Conservation (phyloP, 2,797 vertebrate species). For the Aselliscus stoliczkanus region DNA sequence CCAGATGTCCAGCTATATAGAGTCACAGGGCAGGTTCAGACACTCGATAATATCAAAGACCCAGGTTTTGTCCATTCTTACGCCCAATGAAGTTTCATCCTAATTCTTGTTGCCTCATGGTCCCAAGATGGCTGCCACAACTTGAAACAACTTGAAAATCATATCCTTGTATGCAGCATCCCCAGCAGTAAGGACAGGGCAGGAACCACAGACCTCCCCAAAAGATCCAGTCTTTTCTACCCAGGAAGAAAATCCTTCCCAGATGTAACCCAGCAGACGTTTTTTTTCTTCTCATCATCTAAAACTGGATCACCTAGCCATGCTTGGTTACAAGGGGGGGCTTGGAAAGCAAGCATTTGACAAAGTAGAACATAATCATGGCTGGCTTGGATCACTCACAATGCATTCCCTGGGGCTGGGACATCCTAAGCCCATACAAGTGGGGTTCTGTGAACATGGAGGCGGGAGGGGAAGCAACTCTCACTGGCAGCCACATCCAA, state of each 20-base stretch:
- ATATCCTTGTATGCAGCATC: accelerated
- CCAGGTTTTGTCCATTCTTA: neutral
- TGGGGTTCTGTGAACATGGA: neutral
- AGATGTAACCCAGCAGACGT: neutral
- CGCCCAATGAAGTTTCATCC: neutral
- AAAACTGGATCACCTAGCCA: neutral
- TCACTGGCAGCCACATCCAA: neutral
- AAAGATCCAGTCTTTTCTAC: neutral
- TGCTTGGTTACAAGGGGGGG: neutral
- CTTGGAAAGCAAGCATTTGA: neutral
- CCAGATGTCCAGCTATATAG: neutral
- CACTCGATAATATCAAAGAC: neutral
- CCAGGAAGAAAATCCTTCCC: neutral
- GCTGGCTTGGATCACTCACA: neutral
- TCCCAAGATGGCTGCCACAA: neutral
- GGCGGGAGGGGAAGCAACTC: neutral
- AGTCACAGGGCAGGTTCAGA: neutral
- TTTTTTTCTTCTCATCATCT: neutral
- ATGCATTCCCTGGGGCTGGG: neutral
- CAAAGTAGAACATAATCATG: neutral
- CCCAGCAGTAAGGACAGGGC: neutral
- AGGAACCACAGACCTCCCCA: neutral
- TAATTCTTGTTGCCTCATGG: neutral
- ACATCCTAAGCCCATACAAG: neutral
- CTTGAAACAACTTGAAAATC: neutral